Evolutionary conservation across 2,797 vertebrate genomes (phyloP).

Genomic region (Hephaestus fuliginosus): DNA sequence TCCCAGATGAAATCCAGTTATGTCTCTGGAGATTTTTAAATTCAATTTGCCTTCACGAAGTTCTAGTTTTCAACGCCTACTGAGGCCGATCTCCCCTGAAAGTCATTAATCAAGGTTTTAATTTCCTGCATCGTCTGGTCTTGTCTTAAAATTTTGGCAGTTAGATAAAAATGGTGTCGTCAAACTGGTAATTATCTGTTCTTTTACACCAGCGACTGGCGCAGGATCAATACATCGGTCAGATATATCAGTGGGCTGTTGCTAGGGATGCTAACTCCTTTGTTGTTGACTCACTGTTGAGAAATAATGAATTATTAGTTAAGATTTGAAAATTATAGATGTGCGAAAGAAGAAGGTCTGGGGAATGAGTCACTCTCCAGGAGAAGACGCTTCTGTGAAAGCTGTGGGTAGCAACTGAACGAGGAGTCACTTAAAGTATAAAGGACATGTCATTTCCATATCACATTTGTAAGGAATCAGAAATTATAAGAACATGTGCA

Average conservation of each 20-base stretch:
- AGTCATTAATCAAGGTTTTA: slow-evolving; percentile 41
- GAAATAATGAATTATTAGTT: neutral
- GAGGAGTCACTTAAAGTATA: neutral
- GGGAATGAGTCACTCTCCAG: neutral
- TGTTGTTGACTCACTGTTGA: neutral
- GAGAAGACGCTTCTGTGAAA: neutral
- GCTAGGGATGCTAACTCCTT: neutral
- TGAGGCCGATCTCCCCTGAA: neutral
- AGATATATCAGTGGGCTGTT: neutral
- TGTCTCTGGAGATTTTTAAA: neutral
- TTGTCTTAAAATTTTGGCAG: slow-evolving; percentile 22
- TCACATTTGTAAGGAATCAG: neutral
- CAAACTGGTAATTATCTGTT: neutral
- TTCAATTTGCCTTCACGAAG: neutral
- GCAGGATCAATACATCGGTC: neutral
- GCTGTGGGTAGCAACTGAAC: neutral
- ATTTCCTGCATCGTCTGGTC: slow-evolving; percentile 55
- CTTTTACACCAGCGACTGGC: slow-evolving; percentile 2
- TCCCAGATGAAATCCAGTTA: too few species aligned
- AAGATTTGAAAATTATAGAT: neutral
- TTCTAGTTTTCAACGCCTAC: neutral
- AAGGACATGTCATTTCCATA: neutral
- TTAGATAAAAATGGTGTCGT: slow-evolving; percentile 17
- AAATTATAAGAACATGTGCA: neutral
- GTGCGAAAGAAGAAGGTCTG: neutral